Conservation (phyloP, 1,140 invertebrate genomes). For the Homalodisca vitripennis region DNA sequence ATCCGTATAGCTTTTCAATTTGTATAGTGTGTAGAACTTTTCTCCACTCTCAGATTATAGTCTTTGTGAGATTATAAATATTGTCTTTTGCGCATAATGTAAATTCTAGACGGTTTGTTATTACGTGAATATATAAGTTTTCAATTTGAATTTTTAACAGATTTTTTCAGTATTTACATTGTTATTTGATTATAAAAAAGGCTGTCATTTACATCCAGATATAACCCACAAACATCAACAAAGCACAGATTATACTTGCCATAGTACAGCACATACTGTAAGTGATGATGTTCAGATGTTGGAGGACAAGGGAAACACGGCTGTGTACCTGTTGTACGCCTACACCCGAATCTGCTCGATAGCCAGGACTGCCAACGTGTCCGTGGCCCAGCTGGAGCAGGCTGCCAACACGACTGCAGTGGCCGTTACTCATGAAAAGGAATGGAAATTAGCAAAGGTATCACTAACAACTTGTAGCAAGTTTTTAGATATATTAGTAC, state of each 20-base stretch:
- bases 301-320: conserved; percentile 98
- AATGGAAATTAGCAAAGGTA: conserved; percentile 92
- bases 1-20: too few species aligned
- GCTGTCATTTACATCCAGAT: neutral
- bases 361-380: conserved; percentile 72
- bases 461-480: neutral
- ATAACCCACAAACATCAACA: neutral
- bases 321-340: conserved; percentile 96
- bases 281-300: conserved; percentile 73
- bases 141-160: too few species aligned
- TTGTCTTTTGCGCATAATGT: too few species aligned
- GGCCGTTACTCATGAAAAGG: conserved; percentile 83
- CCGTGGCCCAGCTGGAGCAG: conserved; percentile 56
- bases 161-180: neutral
- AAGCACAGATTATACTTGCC: neutral
- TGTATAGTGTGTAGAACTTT: too few species aligned
- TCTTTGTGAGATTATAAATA: too few species aligned
- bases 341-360: conserved; percentile 93
- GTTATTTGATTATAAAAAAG: neutral
- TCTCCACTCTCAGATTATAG: too few species aligned
- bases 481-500: too few species aligned
- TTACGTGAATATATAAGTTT: too few species aligned
- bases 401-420: conserved; percentile 58
- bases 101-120: too few species aligned
- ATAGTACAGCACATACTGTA: neutral